Conservation (phyloP, 2,888 invertebrate species). For the Cephalotes varians region DNA sequence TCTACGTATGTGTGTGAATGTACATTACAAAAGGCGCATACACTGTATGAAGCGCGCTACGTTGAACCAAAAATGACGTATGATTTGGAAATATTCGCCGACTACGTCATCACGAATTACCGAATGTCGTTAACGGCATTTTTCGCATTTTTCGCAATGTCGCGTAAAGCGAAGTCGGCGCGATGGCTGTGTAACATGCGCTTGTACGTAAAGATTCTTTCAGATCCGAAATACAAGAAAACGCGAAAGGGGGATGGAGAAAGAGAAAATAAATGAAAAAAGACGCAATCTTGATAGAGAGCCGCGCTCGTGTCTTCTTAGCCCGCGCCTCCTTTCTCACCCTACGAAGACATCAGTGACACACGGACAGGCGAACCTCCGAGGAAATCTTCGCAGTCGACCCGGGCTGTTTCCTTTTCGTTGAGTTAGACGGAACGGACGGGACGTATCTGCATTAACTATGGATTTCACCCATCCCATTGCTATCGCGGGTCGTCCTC, state of each 20-base stretch:
- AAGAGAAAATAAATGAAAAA: slow-evolving; percentile 13
- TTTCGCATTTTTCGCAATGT: slow-evolving; percentile 55
- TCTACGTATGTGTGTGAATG: background rate
- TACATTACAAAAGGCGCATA: slow-evolving; percentile 51
- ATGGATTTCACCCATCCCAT: slow-evolving; percentile 62
- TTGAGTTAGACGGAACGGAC: slow-evolving; percentile 59
- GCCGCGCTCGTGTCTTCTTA: slow-evolving; percentile 35
- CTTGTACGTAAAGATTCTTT: background rate
- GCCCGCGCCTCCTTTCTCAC: background rate
- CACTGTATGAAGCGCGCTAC: slow-evolving; percentile 25
- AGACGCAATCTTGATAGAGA: slow-evolving; percentile 26
- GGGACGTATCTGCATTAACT: slow-evolving; percentile 72
- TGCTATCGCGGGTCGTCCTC: slow-evolving; percentile 23
- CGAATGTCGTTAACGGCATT: slow-evolving; percentile 20
- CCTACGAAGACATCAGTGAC: slow-evolving; percentile 29
- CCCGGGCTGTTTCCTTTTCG: slow-evolving; percentile 68
- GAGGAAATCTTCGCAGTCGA: slow-evolving; percentile 79
- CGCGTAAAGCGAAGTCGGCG: background rate
- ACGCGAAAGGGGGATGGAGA: background rate
- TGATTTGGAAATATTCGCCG: slow-evolving; percentile 59
- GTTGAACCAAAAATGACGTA: slow-evolving; percentile 49
- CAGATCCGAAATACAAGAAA: background rate
- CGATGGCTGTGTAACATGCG: background rate
- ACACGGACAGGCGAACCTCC: slow-evolving; percentile 71
- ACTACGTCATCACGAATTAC: slow-evolving; percentile 59